These are phyloP conservation scores for Halyomorpha halys DNA, from an alignment of 1,140 invertebrate genomes.

Conservation along the genomic window DNA sequence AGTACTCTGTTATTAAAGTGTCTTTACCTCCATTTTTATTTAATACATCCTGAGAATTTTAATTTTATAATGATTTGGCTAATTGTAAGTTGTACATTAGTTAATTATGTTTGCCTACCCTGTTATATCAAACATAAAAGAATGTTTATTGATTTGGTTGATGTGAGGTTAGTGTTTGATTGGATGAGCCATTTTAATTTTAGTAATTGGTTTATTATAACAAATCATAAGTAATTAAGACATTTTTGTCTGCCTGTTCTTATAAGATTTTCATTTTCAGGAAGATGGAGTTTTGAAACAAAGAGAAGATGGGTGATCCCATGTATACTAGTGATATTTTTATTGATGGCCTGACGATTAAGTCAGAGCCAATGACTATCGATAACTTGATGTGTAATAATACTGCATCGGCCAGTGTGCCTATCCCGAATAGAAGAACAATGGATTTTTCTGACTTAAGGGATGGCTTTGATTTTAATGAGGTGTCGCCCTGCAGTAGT, in stretches of 20 bases:
- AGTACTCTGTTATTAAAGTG: conserved; percentile 21
- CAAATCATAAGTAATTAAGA: background rate
- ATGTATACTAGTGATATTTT: conserved; percentile 44
- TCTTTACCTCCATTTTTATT: conserved; percentile 4
- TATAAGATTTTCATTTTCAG: background rate
- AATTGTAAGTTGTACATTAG: background rate
- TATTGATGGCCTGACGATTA: conserved; percentile 42
- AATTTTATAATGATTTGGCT: background rate
- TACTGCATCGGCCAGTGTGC: conserved; percentile 44
- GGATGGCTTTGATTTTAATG: conserved; percentile 38
- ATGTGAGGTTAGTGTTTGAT: conserved; percentile 3
- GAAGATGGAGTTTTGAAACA: conserved; percentile 10
- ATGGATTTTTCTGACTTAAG: conserved; percentile 37
- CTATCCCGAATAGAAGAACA: conserved; percentile 41
- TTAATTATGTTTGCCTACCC: no score
- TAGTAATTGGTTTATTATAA: background rate
- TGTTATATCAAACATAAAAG: no score
- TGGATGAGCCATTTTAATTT: background rate
- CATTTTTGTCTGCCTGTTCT: no score
- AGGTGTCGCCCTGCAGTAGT: conserved; percentile 36
- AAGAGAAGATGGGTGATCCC: conserved; percentile 42
- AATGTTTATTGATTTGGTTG: no score
- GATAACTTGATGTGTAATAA: conserved; percentile 31
- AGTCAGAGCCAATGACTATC: conserved; percentile 39
- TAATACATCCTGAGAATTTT: background rate